Evolutionary conservation across 2,113 vertebrate species (phyloP).

Genomic region (Podilymbus podiceps): DNA sequence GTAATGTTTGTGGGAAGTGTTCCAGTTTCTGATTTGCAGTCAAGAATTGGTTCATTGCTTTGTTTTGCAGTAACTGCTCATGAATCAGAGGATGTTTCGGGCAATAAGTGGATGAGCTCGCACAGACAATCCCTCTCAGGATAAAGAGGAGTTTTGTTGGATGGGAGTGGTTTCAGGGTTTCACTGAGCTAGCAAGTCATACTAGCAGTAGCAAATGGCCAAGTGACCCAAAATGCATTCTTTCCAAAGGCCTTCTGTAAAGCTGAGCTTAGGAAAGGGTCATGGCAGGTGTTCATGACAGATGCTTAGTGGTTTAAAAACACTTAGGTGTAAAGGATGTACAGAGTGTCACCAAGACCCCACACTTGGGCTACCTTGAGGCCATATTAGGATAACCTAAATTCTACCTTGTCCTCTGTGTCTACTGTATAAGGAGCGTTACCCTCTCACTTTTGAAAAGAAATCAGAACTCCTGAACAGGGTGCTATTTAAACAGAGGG

Average conservation of each 20-base stretch:
- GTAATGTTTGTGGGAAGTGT: background rate
- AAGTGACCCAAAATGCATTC: background rate
- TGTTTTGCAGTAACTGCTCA: conserved; percentile 49
- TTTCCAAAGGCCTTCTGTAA: background rate
- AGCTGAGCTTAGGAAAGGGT: background rate
- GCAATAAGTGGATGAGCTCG: conserved; percentile 40
- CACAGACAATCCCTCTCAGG: background rate
- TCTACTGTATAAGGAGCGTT: background rate
- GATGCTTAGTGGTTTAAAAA: background rate
- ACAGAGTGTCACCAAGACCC: background rate
- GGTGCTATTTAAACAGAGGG: background rate
- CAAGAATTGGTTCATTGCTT: background rate
- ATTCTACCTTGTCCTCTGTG: background rate
- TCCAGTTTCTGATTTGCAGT: background rate
- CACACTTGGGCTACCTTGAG: background rate
- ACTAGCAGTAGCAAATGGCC: background rate
- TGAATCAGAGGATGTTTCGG: conserved; percentile 53
- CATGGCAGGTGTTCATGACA: background rate
- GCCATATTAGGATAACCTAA: background rate
- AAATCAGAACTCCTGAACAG: background rate
- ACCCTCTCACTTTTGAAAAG: background rate
- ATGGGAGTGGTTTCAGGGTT: background rate
- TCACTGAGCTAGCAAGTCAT: background rate
- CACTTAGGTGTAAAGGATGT: background rate
- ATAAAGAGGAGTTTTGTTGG: conserved; percentile 59